phyloP scores from a whole-genome alignment of 1,140 invertebrate genomes.

The Trachymyrmex septentrionalis region DNA sequence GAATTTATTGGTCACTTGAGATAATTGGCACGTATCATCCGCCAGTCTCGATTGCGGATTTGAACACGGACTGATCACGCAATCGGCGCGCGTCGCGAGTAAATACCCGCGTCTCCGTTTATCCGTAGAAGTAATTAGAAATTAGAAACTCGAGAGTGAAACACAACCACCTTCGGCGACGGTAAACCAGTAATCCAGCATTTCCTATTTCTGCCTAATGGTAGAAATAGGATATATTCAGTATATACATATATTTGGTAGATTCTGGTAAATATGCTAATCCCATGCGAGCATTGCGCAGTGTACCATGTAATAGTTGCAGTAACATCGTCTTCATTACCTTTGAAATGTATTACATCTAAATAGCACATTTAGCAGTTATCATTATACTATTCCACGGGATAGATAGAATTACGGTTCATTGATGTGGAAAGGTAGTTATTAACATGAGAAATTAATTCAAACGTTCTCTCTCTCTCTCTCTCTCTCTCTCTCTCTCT shows the following conservation, averaged over 20 bases:
- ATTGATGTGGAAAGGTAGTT: not conserved
- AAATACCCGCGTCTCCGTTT: slow-evolving; percentile 27
- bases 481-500: not conserved
- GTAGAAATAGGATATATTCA: not conserved
- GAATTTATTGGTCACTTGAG: slow-evolving; percentile 68
- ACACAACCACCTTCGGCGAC: slow-evolving; percentile 1
- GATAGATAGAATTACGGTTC: not conserved
- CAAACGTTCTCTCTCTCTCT: not conserved
- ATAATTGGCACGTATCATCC: slow-evolving; percentile 51
- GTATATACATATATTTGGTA: slow-evolving; percentile 7
- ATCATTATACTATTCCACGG: not conserved
- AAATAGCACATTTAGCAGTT: not conserved
- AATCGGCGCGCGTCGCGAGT: slow-evolving; percentile 19
- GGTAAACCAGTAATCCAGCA: slow-evolving; percentile 6
- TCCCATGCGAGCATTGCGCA: not conserved
- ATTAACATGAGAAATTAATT: not conserved
- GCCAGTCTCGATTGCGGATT: slow-evolving; percentile 24
- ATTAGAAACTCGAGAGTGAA: slow-evolving; percentile 49
- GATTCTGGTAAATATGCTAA: slow-evolving; percentile 14
- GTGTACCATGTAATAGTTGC: not conserved
- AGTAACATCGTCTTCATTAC: not conserved
- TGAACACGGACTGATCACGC: slow-evolving; percentile 32
- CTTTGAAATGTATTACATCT: not conserved
- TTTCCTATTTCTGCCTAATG: not conserved
- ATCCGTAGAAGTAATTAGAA: slow-evolving; percentile 41